Percentiles rank a stretch among this genome's conserved stretches.
These are phyloP conservation scores for Vultur gryphus DNA, from an alignment of 2,797 vertebrate genomes.

Conservation along the genomic window DNA sequence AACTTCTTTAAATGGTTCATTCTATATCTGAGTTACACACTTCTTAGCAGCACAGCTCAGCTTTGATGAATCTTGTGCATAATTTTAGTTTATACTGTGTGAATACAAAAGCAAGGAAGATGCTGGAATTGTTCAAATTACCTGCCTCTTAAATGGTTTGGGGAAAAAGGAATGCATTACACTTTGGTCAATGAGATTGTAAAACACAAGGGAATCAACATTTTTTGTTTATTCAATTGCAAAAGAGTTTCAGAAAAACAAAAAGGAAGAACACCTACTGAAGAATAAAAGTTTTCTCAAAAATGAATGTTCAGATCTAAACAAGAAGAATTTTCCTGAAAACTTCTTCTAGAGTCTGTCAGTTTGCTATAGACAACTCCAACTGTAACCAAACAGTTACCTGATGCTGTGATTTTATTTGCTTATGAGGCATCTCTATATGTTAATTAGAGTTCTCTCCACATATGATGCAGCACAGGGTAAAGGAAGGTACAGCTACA, in stretches of 20 bases:
- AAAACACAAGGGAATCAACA: not conserved
- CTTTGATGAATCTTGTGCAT: constrained; percentile 62
- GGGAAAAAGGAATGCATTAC: not conserved
- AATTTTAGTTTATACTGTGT: constrained; percentile 11
- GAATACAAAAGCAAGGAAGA: constrained; percentile 35
- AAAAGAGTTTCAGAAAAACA: not conserved
- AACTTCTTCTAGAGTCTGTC: not conserved
- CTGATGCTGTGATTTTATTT: not conserved
- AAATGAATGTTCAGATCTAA: not conserved
- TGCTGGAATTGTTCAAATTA: constrained; percentile 33
- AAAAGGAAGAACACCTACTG: not conserved
- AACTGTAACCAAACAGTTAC: not conserved
- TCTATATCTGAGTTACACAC: constrained; percentile 59
- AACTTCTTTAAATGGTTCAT: constrained; percentile 64
- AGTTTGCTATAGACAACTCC: not conserved
- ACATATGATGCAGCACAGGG: too few species aligned
- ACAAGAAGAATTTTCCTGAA: not conserved
- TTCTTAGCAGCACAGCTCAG: constrained; percentile 32
- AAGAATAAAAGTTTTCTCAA: not conserved
- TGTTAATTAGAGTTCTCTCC: not conserved
- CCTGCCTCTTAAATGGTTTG: constrained; percentile 1
- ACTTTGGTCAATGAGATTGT: not conserved
- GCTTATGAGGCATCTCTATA: not conserved
- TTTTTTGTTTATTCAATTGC: not conserved
- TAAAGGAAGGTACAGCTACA: not conserved